Conservation (phyloP, 2,888 invertebrate genomes). For the Eristalis arbustorum region DNA sequence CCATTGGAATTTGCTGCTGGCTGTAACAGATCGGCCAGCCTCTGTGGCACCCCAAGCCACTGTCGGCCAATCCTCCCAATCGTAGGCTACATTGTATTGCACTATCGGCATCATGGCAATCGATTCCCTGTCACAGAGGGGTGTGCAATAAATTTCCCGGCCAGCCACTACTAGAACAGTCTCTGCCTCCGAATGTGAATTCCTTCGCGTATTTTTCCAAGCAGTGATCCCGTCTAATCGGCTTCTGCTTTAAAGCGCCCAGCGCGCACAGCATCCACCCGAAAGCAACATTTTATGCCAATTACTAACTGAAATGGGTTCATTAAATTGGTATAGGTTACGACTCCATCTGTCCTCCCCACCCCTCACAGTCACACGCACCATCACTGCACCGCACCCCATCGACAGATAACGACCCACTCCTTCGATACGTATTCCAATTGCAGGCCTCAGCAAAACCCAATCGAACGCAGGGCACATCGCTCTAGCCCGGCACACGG, state of each 20-base stretch:
- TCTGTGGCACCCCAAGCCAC: no score
- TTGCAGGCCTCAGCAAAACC: constrained; percentile 38
- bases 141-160: no score
- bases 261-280: background rate
- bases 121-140: no score
- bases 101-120: no score
- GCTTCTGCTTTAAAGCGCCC: background rate
- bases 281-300: background rate
- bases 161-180: no score
- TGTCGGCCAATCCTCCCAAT: no score
- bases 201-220: background rate
- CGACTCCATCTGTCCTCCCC: background rate
- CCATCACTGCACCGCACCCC: background rate
- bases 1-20: no score
- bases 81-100: no score
- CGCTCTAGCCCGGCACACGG: background rate
- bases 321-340: background rate
- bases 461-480: constrained; percentile 52
- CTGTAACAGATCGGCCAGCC: no score
- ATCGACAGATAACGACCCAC: background rate
- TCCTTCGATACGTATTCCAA: constrained; percentile 17
- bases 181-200: background rate
- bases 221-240: background rate
- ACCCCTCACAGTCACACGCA: background rate
- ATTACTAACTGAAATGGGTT: background rate